Evolutionary conservation across 2,888 invertebrate species (phyloP).

Genomic region (Eretmocerus hayati): DNA sequence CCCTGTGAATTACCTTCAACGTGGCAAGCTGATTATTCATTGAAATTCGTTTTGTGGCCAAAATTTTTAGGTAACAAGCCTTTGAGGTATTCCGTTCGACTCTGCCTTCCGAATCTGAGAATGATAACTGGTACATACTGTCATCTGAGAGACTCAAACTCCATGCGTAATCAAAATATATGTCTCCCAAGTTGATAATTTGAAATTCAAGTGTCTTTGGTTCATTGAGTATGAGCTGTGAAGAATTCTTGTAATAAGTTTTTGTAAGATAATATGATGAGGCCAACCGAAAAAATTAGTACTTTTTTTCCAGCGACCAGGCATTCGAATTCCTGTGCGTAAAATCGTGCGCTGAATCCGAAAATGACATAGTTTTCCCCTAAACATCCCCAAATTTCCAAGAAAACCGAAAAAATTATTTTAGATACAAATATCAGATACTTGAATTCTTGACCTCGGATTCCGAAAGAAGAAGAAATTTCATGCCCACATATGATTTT

Average conservation of each 20-base stretch:
- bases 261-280: slow-evolving; percentile 9
- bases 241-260: background rate
- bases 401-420: too few relatives aligned
- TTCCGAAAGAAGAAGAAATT: too few relatives aligned
- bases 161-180: slow-evolving; percentile 14
- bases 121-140: background rate
- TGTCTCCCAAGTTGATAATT: slow-evolving; percentile 37
- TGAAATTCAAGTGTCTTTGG: slow-evolving; percentile 32
- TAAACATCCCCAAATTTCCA: too few relatives aligned
- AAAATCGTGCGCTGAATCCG: too few relatives aligned
- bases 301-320: too few relatives aligned
- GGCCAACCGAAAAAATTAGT: too few relatives aligned
- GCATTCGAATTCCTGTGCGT: too few relatives aligned
- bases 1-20: slow-evolving; percentile 6
- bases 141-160: background rate
- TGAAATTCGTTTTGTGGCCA: background rate
- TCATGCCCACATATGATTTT: too few relatives aligned
- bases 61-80: background rate
- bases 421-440: too few relatives aligned
- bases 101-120: background rate
- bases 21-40: background rate
- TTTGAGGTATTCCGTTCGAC: background rate
- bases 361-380: too few relatives aligned
- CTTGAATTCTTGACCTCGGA: too few relatives aligned
- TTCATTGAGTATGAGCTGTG: slow-evolving; percentile 35